A percentile compares a stretch with the other conserved stretches of the same genome.
Evolutionary conservation across 2,113 vertebrate genomes (phyloP).

Genomic region (Oreochromis aureus): DNA sequence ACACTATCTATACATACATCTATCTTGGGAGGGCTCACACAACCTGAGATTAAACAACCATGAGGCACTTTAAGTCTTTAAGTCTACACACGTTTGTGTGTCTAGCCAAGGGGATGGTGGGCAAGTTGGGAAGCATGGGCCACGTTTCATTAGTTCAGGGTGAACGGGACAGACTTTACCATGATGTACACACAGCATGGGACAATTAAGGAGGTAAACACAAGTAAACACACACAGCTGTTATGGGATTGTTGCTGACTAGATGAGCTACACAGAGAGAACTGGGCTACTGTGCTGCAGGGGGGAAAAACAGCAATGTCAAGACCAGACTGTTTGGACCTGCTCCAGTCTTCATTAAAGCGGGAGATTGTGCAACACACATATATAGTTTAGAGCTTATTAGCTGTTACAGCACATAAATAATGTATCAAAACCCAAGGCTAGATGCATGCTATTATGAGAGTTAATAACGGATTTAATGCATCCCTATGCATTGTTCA

Average conservation of each 20-base stretch:
- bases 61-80: background rate
- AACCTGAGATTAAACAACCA: conserved; percentile 17
- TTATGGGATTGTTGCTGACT: conserved; percentile 40
- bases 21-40: background rate
- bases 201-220: conserved; percentile 66
- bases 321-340: conserved; percentile 36
- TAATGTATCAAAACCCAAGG: background rate
- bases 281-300: conserved; percentile 16
- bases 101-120: background rate
- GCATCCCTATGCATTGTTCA: background rate
- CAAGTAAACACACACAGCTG: conserved; percentile 71
- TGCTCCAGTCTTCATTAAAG: conserved; percentile 38
- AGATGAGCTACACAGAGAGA: conserved; percentile 1
- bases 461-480: background rate
- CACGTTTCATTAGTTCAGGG: conserved; percentile 58
- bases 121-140: conserved; percentile 6
- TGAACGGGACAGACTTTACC: conserved; percentile 35
- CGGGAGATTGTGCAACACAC: background rate
- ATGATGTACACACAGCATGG: conserved; percentile 51
- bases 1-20: background rate
- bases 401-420: background rate
- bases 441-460: background rate
- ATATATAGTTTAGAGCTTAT: background rate
- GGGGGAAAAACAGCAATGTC: background rate
- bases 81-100: background rate